A percentile compares a stretch with the other conserved stretches of the same genome.
Conservation (phyloP, 2,888 invertebrate species). For the Aphodius sticticus region DNA sequence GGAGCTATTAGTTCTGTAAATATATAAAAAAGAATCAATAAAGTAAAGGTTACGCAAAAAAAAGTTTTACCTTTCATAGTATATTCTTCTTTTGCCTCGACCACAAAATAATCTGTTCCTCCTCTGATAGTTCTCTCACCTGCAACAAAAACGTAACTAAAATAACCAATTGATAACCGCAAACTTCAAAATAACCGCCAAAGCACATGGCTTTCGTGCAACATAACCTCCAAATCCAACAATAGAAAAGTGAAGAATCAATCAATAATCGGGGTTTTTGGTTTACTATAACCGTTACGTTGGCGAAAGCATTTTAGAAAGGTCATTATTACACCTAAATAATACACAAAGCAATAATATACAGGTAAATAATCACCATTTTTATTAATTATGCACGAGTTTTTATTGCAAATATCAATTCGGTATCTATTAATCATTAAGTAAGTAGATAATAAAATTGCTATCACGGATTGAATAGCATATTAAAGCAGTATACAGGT, state of each 20-base stretch:
- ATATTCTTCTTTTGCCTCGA: constrained; percentile 21
- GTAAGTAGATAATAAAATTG: too few relatives aligned
- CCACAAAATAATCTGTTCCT: constrained; percentile 4
- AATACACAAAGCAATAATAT: neutral
- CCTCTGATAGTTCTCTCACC: constrained; percentile 6
- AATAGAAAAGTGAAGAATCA: neutral
- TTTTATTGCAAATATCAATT: too few relatives aligned
- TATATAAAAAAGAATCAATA: constrained; percentile 37
- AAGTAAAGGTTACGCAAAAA: neutral
- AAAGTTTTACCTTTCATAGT: constrained; percentile 22
- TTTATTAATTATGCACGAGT: too few relatives aligned
- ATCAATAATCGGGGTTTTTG: neutral
- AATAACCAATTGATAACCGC: neutral
- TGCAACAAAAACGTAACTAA: neutral
- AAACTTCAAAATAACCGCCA: neutral
- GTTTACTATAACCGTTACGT: neutral
- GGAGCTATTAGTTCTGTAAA: constrained; percentile 76
- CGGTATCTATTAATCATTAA: too few relatives aligned
- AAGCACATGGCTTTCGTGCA: neutral
- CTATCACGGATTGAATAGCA: too few relatives aligned
- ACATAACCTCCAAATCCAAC: neutral
- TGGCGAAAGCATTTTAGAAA: neutral
- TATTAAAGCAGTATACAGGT: neutral
- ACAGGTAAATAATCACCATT: too few relatives aligned
- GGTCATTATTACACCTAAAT: constrained; percentile 11